Base-by-base conservation (phyloP, 2,888 invertebrate species). In the Xestia ashworthii region DNA sequence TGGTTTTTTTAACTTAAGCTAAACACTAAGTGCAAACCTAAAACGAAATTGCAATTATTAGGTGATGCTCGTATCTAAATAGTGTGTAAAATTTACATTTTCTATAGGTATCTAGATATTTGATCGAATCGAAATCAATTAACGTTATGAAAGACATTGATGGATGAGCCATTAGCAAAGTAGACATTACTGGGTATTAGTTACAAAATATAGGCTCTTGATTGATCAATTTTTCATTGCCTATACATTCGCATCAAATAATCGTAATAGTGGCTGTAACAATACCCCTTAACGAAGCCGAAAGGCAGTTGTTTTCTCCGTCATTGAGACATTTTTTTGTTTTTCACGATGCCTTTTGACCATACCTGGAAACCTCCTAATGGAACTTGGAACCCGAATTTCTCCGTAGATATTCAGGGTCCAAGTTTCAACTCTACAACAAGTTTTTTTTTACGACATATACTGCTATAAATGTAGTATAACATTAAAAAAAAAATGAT, bases 141-240 rank as follows among this genome's bases (percentile, higher is more conserved):
- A 81, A n/a, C 70, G 65, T 71, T 71, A 75, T 73, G 67, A 68
- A 65, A 73, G 73, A 86, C 79, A 16, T 71, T 86, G 83, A 84
- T 78, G 83, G 83, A 84, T 83, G 73, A 74, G 32, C 78, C 75
- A 84, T 73, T 78, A 73, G 78, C 67, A 32, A 84, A 85, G 71
- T 75, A 74, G 46, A 65, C 44, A 48, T 53, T 62, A 71, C 44
- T 53, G 14, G 62, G 41, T 72, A 82, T 85, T 62, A 38, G 66
- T 72, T 72, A 74, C 67, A 50, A n/a, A 60, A 66, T 46, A 53
- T 74, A 44, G 55, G n/a, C n/a, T 69, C 25, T 60, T 74, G 65
- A 70, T 69, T 69, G 65, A 83, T 77, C 53, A 66, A 66, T 12
- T 70, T 69, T 70, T 60, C n/a, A 62, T 66, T 55, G 41, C 6